These are phyloP conservation scores for Drosophila melanosoma DNA, from an alignment of 2,888 invertebrate species.

Conservation along the genomic window DNA sequence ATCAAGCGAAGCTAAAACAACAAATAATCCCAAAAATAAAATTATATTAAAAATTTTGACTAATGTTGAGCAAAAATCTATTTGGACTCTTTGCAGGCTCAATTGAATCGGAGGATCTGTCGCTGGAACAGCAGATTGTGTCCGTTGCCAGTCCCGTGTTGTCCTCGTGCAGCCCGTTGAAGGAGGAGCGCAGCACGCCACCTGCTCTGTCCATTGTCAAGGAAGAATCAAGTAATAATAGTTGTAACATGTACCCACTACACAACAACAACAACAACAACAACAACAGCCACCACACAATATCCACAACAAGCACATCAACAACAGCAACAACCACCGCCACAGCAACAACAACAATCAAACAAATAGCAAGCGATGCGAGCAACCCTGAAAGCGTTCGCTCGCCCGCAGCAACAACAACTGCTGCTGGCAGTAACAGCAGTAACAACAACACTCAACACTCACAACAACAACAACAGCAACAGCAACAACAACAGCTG, in stretches of 20 bases:
- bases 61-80: slow-evolving; percentile 7
- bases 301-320: slow-evolving; percentile 53
- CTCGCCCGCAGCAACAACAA: slow-evolving; percentile 59
- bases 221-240: slow-evolving; percentile 91
- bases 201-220: slow-evolving; percentile 88
- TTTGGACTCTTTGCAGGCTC: slow-evolving; percentile 87
- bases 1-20: slow-evolving; percentile 25
- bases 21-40: neutral
- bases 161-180: slow-evolving; percentile 87
- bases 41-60: neutral
- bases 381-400: slow-evolving; percentile 73
- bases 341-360: slow-evolving; percentile 63
- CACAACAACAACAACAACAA: slow-evolving; percentile 80
- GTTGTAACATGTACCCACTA: slow-evolving; percentile 86
- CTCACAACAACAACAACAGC: slow-evolving; percentile 73
- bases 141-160: slow-evolving; percentile 85
- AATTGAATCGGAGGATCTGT: slow-evolving; percentile 92
- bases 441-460: slow-evolving; percentile 54
- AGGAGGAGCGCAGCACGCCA: slow-evolving; percentile 89
- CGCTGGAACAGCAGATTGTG: slow-evolving; percentile 87
- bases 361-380: slow-evolving; percentile 64
- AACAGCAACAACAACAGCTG: slow-evolving; percentile 75
- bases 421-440: slow-evolving; percentile 62
- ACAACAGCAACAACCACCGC: slow-evolving; percentile 58
- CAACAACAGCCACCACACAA: slow-evolving; percentile 70